Evolutionary conservation across 2,888 invertebrate species (phyloP).

Genomic region (Carcina quercana): DNA sequence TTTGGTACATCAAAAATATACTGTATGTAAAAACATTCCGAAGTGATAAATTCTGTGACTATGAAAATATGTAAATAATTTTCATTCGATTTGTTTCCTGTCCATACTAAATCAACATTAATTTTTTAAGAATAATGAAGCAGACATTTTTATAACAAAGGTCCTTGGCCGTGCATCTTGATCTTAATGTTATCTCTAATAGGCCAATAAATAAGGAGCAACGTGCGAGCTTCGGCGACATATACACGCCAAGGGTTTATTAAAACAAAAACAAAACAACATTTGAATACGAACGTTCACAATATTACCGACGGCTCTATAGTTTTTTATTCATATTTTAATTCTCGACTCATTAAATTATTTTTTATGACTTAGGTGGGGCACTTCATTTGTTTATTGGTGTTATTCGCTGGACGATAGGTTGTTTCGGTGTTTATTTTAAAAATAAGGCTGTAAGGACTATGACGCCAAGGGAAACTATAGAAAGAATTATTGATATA

Average conservation of each 20-base stretch:
- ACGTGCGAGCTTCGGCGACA: slow-evolving; percentile 72
- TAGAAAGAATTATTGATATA: too few relatives aligned
- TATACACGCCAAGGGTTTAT: slow-evolving; percentile 60
- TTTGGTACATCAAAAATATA: too few relatives aligned
- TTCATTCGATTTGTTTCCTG: slow-evolving; percentile 11
- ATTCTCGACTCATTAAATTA: slow-evolving; percentile 38
- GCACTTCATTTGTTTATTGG: not conserved
- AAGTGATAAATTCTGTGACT: too few relatives aligned
- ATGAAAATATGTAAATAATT: too few relatives aligned
- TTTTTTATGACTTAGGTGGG: slow-evolving; percentile 11
- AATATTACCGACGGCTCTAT: slow-evolving; percentile 47
- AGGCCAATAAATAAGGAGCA: slow-evolving; percentile 72
- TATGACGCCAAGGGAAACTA: too few relatives aligned
- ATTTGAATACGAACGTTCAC: slow-evolving; percentile 51
- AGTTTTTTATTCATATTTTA: slow-evolving; percentile 57
- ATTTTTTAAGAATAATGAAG: slow-evolving; percentile 72
- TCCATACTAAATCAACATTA: slow-evolving; percentile 49
- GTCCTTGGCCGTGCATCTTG: slow-evolving; percentile 74
- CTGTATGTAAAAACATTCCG: too few relatives aligned
- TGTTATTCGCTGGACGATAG: too few relatives aligned
- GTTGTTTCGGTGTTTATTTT: too few relatives aligned
- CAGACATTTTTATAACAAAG: slow-evolving; percentile 74
- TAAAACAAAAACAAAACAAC: slow-evolving; percentile 65
- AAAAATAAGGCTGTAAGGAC: too few relatives aligned
- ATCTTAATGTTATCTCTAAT: slow-evolving; percentile 75